phyloP scores from a whole-genome alignment of 2,113 vertebrate genomes.

The Ia io region DNA sequence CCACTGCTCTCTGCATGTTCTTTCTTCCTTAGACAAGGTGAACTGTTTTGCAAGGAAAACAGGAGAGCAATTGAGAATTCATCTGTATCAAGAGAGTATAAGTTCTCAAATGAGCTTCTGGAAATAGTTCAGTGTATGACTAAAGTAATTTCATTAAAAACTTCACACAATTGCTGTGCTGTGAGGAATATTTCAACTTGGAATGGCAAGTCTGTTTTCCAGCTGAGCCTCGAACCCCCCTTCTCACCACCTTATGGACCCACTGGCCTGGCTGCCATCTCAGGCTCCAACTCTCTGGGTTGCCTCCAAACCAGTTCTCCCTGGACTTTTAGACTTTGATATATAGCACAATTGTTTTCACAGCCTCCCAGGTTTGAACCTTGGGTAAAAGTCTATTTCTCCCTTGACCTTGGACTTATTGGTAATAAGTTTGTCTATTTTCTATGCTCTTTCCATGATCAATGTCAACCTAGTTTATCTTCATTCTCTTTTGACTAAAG shows the following conservation, averaged over 20 bases:
- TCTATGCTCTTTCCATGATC: not conserved
- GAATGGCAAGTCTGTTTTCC: not conserved
- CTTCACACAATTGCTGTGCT: not conserved
- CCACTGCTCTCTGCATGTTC: not conserved
- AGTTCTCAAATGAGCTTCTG: conserved; percentile 7
- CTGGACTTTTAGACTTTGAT: not conserved
- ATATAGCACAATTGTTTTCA: not conserved
- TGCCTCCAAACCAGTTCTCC: not conserved
- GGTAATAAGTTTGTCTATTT: not conserved
- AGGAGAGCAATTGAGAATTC: conserved; percentile 39
- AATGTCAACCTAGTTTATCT: not conserved
- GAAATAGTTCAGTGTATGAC: not conserved
- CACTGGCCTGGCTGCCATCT: not conserved
- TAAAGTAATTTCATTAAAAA: conserved; percentile 33
- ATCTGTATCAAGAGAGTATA: not conserved
- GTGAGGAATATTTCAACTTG: not conserved
- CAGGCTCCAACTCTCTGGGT: not conserved
- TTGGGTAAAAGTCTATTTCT: not conserved
- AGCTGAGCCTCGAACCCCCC: not conserved
- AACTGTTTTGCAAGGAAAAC: not conserved
- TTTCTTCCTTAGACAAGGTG: not conserved
- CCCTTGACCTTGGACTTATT: not conserved
- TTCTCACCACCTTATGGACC: not conserved
- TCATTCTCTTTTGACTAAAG: not conserved
- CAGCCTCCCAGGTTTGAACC: not conserved